phyloP scores from a whole-genome alignment of 1,140 invertebrate species.

The Drosophila melanica region DNA sequence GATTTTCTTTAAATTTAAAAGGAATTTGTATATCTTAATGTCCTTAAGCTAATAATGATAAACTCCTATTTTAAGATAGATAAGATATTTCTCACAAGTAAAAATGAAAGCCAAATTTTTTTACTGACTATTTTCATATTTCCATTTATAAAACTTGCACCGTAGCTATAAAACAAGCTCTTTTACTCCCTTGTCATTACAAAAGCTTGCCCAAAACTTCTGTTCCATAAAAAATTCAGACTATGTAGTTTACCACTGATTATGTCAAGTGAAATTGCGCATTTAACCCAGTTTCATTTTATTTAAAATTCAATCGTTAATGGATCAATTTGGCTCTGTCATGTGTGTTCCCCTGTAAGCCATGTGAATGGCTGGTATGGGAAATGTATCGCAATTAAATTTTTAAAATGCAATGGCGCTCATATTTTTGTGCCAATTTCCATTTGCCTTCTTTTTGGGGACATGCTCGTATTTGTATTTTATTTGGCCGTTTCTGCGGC shows the following conservation, averaged over 20 bases:
- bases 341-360: neutral
- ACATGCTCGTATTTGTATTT: constrained; percentile 46
- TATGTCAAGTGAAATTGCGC: neutral
- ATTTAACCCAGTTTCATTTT: constrained; percentile 11
- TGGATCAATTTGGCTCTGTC: constrained; percentile 23
- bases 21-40: no score
- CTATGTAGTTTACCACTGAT: neutral
- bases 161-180: neutral
- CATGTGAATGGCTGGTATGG: constrained; percentile 23
- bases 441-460: constrained; percentile 42
- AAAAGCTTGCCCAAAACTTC: neutral
- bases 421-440: constrained; percentile 70
- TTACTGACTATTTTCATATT: no score
- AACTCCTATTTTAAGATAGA: no score
- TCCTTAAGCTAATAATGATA: no score
- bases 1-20: neutral
- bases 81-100: no score
- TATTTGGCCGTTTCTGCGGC: constrained; percentile 42
- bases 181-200: neutral
- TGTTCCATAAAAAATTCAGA: neutral
- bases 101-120: no score
- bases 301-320: constrained; percentile 44
- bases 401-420: constrained; percentile 62
- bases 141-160: neutral
- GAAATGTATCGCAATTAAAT: constrained; percentile 60